phyloP scores from a whole-genome alignment of 2,113 vertebrate species.

The Pelobates fuscus region DNA sequence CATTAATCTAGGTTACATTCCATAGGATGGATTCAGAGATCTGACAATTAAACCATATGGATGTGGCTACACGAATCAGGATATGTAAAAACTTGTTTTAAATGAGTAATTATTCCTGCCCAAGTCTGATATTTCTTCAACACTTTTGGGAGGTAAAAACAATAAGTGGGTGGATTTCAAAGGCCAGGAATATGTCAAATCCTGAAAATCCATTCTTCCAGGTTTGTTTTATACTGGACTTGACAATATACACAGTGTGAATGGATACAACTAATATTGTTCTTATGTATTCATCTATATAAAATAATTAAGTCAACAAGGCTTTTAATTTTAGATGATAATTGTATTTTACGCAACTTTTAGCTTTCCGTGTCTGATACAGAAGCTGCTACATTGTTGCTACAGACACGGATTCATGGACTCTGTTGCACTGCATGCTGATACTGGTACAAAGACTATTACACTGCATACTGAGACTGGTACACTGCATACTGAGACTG shows the following conservation, averaged over 20 bases:
- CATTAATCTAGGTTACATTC: not conserved
- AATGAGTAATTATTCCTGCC: constrained; percentile 28
- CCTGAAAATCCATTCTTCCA: not conserved
- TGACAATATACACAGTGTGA: not conserved
- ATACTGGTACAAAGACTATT: no score
- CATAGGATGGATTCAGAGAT: not conserved
- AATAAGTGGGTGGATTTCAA: not conserved
- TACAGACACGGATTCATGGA: no score
- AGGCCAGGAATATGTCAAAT: not conserved
- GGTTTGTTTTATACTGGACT: not conserved
- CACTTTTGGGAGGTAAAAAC: not conserved
- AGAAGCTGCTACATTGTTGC: no score
- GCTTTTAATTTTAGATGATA: no score
- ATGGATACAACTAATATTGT: no score
- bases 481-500: no score
- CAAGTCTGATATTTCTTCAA: accelerated
- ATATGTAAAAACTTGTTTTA: not conserved
- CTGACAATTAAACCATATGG: not conserved
- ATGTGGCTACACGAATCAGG: not conserved
- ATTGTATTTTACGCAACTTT: no score
- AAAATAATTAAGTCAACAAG: no score
- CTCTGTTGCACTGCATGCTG: no score
- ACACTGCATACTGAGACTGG: no score
- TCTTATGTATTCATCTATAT: no score
- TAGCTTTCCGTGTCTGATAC: no score